Base-by-base conservation (phyloP, 1,140 invertebrate genomes). In the Berghia stephanieae region DNA sequence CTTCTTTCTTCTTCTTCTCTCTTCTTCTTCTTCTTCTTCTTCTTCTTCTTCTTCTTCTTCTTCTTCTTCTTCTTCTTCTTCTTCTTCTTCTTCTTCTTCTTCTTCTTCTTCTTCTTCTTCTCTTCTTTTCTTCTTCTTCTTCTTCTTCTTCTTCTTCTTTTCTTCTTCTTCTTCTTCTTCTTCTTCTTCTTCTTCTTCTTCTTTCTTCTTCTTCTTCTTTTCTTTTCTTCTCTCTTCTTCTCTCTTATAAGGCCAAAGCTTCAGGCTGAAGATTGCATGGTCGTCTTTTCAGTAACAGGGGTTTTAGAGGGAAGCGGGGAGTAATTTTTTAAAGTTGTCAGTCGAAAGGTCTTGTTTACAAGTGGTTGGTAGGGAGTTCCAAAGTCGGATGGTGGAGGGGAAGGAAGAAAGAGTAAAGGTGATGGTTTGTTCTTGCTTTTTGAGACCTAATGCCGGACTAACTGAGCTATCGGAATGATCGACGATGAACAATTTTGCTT, bases 121-220 rank as follows among this genome's bases (percentile, higher is more conserved):
- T 60, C 70, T 44, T 34, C 60, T 36, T 42, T 68, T 57, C 24
- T 57, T 72, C 27, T 66, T 42, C 44, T 69, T 76, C 69, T 73
- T 70, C 24, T 57, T 46, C 40, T 46, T n/a, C 27, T 34, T 55
- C 71, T 73, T 34, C 57, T 36, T 55, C 3, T 73, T 34, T 55
- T 34, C 34, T 55, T 31, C 5, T 21, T 36, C 13, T 38, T 31
- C 27, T 40, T 49, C 70, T 18, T 60, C 71, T 40, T 43, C 52
- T 16, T 68, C 71, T 31, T 38, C 36, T 10, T 13, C n/a, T 49
- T 38, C 21, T 36, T 49, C 36, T 0, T 34, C 16, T n/a, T 34
- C 2, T 38, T 52, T 5, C 24, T 36, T 36, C 6, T 52, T 4
- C 36, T 6, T 34, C 34, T 52, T 38, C 31, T 55, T 24, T 34